These are phyloP conservation scores for Odontamblyopus lacepedii DNA, from an alignment of 2,797 vertebrate genomes.

Conservation along the genomic window DNA sequence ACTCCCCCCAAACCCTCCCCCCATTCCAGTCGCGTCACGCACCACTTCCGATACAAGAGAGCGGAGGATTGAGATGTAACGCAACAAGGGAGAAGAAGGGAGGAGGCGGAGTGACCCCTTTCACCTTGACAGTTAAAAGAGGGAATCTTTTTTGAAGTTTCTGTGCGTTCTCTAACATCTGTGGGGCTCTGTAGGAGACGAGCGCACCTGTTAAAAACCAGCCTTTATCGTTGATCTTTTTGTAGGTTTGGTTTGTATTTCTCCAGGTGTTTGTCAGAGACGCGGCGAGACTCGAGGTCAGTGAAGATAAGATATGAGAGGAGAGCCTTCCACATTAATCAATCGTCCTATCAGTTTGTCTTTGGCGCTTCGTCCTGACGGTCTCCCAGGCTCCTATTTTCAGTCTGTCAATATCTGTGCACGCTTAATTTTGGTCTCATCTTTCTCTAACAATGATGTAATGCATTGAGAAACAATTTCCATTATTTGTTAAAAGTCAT, in stretches of 20 bases:
- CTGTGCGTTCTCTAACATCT: not conserved
- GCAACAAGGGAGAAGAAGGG: not conserved
- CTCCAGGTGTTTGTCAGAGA: not conserved
- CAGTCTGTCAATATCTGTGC: constrained; percentile 29
- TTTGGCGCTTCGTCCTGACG: constrained; percentile 10
- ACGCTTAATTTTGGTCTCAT: constrained; percentile 29
- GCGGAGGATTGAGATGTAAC: constrained; percentile 46
- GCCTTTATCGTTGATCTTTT: constrained; percentile 14
- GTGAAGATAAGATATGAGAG: constrained; percentile 31
- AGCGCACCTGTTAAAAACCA: constrained; percentile 17
- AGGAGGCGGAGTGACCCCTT: constrained; percentile 28
- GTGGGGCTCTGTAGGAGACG: constrained; percentile 9
- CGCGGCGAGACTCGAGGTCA: constrained; percentile 21
- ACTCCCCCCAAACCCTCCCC: too few species aligned
- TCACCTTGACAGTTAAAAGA: constrained; percentile 37
- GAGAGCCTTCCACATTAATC: constrained; percentile 35
- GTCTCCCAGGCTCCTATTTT: constrained; percentile 27
- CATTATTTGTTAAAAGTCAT: too few species aligned
- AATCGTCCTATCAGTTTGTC: constrained; percentile 31
- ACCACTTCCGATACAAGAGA: constrained; percentile 8
- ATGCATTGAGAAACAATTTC: too few species aligned
- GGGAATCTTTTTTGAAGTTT: not conserved
- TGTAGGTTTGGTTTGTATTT: constrained; percentile 1
- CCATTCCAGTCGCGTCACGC: constrained; percentile 14
- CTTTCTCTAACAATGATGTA: not conserved